Conservation (phyloP, 2,888 invertebrate species). For the Polydrusus cervinus region DNA sequence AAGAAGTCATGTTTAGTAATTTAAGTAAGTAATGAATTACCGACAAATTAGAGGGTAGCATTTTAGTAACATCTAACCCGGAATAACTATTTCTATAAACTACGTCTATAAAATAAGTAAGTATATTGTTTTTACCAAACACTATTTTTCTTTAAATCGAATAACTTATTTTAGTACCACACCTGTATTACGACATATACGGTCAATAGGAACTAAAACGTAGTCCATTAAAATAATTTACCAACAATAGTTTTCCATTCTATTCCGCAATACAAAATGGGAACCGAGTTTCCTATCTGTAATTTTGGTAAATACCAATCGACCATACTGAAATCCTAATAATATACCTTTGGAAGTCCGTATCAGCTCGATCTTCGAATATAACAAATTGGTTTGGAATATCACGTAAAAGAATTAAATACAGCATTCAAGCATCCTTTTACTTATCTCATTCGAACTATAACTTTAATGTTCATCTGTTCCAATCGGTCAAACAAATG, state of each 20-base stretch:
- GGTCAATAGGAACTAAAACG: slow-evolving; percentile 13
- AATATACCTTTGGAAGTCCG: slow-evolving; percentile 60
- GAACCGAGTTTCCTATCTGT: slow-evolving; percentile 61
- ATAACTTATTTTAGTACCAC: background rate
- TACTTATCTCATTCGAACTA: slow-evolving; percentile 72
- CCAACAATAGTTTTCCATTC: slow-evolving; percentile 7
- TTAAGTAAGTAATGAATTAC: no score
- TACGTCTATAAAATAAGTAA: no score
- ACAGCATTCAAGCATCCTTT: slow-evolving; percentile 71
- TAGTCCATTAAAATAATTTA: slow-evolving; percentile 23
- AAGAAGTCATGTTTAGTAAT: no score
- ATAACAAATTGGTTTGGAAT: slow-evolving; percentile 71
- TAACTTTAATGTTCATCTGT: slow-evolving; percentile 70
- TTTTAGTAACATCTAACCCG: no score
- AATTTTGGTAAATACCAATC: slow-evolving; percentile 67
- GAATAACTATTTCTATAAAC: no score
- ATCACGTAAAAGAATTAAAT: slow-evolving; percentile 73
- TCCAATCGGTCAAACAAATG: slow-evolving; percentile 60
- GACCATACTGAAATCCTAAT: slow-evolving; percentile 62
- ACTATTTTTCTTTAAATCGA: background rate
- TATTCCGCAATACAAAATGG: slow-evolving; percentile 51
- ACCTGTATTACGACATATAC: background rate
- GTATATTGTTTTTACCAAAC: no score
- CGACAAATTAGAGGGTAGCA: no score
- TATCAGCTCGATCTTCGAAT: slow-evolving; percentile 67